These are phyloP conservation scores for Irena cyanogastra DNA, from an alignment of 2,113 vertebrate species.

Conservation along the genomic window DNA sequence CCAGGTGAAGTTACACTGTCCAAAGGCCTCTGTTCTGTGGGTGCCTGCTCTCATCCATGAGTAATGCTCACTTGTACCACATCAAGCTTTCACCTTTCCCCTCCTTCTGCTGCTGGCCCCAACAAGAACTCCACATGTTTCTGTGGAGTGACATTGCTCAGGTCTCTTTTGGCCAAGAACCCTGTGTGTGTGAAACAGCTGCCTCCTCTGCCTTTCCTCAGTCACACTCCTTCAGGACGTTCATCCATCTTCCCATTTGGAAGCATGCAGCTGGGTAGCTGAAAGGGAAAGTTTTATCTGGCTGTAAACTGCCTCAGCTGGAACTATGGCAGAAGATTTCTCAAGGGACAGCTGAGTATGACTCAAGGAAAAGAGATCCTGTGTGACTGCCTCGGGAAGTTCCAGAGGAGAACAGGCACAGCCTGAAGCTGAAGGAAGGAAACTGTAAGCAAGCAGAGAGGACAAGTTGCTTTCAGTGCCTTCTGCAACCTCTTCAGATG, in stretches of 20 bases:
- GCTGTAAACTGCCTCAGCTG: not conserved
- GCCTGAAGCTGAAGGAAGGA: not conserved
- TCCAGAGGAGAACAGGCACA: not conserved
- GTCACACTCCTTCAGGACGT: accelerated
- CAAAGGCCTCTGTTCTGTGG: not conserved
- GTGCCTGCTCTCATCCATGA: not conserved
- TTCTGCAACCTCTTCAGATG: not conserved
- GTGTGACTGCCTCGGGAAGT: not conserved
- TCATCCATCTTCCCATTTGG: not conserved
- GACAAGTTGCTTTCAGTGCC: not conserved
- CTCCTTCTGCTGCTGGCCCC: not conserved
- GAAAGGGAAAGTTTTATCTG: not conserved
- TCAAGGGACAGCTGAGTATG: accelerated
- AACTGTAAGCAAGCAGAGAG: not conserved
- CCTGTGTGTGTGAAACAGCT: not conserved
- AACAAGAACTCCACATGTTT: accelerated
- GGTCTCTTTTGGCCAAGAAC: not conserved
- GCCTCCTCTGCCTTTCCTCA: not conserved
- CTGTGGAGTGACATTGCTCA: not conserved
- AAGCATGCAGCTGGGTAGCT: not conserved
- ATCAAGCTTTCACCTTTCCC: not conserved
- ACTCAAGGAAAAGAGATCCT: not conserved
- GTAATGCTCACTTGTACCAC: not conserved
- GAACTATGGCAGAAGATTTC: not conserved
- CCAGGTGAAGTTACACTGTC: not conserved